Conservation (phyloP, 2,797 vertebrate genomes). For the Okamejei kenojei region DNA sequence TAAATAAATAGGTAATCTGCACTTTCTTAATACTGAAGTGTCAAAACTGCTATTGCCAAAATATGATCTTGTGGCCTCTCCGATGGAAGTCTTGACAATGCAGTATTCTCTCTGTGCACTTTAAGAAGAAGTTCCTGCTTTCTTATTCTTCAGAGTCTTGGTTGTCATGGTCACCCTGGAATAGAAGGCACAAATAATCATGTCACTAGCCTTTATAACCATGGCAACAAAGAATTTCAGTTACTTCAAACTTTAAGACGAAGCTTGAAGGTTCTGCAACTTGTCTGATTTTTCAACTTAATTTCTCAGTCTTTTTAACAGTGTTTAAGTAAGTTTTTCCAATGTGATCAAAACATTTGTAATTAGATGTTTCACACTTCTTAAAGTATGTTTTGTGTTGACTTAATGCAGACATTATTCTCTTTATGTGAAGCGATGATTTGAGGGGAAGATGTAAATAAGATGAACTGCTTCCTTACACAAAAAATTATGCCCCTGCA, state of each 20-base stretch:
- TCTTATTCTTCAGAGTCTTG: not conserved
- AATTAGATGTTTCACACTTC: not conserved
- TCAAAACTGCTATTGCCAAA: too few species aligned
- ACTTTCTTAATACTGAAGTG: not conserved
- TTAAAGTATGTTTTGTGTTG: not conserved
- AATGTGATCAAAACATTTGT: not conserved
- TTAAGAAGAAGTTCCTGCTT: too few species aligned
- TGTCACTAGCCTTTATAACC: not conserved
- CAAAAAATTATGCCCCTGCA: not conserved
- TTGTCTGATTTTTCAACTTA: not conserved
- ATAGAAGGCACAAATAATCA: not conserved
- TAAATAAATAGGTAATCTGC: not conserved
- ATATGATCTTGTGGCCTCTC: too few species aligned
- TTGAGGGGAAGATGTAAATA: not conserved
- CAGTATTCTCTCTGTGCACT: too few species aligned
- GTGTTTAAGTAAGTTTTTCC: not conserved
- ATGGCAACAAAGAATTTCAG: not conserved
- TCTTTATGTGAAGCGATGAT: not conserved
- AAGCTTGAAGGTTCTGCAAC: not conserved
- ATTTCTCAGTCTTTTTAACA: not conserved
- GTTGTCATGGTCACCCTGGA: not conserved
- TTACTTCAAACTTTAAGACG: not conserved
- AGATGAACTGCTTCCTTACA: not conserved
- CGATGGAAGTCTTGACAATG: too few species aligned
- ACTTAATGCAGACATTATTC: not conserved